A percentile compares a stretch with the other conserved stretches of the same genome.
Evolutionary conservation across 2,888 invertebrate species (phyloP).

Genomic region (Cryptus viduatorius): DNA sequence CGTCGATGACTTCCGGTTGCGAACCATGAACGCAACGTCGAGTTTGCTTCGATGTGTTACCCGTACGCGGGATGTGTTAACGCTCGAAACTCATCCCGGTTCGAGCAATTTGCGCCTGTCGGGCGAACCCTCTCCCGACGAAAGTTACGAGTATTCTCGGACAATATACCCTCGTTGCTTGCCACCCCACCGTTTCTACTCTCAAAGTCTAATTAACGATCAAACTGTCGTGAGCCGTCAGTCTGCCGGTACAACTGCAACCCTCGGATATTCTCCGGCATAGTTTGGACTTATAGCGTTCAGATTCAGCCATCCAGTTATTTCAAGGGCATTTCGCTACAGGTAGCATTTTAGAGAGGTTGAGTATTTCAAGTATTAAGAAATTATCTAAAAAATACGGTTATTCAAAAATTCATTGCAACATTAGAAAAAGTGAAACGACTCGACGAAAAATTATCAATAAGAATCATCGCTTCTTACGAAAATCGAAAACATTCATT

Average conservation of each 20-base stretch:
- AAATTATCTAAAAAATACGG: too few species aligned
- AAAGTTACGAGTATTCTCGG: conserved; percentile 8
- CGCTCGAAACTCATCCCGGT: conserved; percentile 16
- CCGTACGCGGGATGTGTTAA: conserved; percentile 4
- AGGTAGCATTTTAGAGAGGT: background rate
- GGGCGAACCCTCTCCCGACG: background rate
- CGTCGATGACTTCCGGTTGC: conserved; percentile 65
- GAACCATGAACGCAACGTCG: conserved; percentile 11
- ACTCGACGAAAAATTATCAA: too few species aligned
- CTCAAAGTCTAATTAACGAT: conserved; percentile 59
- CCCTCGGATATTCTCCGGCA: conserved; percentile 4
- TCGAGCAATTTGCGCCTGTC: conserved; percentile 32
- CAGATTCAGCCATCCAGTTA: background rate
- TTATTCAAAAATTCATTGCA: too few species aligned
- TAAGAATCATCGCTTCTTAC: too few species aligned
- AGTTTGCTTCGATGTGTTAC: conserved; percentile 16
- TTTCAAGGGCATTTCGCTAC: background rate
- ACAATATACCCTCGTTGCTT: background rate
- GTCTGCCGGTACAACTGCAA: background rate
- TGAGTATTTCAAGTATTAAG: too few species aligned
- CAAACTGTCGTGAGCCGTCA: conserved; percentile 37
- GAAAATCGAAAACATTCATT: too few species aligned
- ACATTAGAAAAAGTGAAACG: too few species aligned
- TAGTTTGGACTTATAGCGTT: background rate
- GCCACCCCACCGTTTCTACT: conserved; percentile 19